Evolutionary conservation across 2,888 invertebrate species (phyloP).

Genomic region (Drosophila peninsularis): DNA sequence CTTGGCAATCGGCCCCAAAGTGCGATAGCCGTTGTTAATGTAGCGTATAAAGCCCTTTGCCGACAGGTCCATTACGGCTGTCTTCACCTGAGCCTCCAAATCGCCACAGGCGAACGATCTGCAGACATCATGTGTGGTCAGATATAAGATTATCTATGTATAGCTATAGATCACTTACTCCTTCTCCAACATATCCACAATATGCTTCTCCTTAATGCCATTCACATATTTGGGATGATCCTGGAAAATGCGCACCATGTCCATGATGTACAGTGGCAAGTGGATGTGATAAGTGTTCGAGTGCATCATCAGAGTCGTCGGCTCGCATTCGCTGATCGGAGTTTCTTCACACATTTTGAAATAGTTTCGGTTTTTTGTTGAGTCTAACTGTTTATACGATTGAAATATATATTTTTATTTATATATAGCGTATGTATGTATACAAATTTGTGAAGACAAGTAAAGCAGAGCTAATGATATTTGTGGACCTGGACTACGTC

Average conservation of each 20-base stretch:
- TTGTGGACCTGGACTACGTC: constrained; percentile 11
- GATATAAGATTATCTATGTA: no score
- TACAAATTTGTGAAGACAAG: constrained; percentile 10
- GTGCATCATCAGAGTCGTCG: constrained; percentile 69
- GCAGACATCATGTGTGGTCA: neutral
- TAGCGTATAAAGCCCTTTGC: constrained; percentile 78
- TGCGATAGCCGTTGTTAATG: constrained; percentile 79
- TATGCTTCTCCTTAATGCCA: constrained; percentile 77
- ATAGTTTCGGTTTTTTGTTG: neutral
- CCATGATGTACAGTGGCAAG: constrained; percentile 82
- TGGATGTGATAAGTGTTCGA: constrained; percentile 81
- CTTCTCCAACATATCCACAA: constrained; percentile 78
- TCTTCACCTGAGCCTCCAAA: constrained; percentile 80
- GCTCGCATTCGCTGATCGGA: constrained; percentile 71
- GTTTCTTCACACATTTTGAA: constrained; percentile 55
- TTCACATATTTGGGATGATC: constrained; percentile 80
- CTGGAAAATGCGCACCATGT: constrained; percentile 82
- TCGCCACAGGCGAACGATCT: constrained; percentile 82
- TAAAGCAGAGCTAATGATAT: constrained; percentile 24
- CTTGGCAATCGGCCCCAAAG: constrained; percentile 83
- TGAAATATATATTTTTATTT: neutral
- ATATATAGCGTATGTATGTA: neutral
- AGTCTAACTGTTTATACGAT: neutral
- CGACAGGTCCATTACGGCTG: constrained; percentile 77
- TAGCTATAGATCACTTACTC: constrained; percentile 70